phyloP scores from a whole-genome alignment of 2,113 vertebrate species.

The Gulo gulo region DNA sequence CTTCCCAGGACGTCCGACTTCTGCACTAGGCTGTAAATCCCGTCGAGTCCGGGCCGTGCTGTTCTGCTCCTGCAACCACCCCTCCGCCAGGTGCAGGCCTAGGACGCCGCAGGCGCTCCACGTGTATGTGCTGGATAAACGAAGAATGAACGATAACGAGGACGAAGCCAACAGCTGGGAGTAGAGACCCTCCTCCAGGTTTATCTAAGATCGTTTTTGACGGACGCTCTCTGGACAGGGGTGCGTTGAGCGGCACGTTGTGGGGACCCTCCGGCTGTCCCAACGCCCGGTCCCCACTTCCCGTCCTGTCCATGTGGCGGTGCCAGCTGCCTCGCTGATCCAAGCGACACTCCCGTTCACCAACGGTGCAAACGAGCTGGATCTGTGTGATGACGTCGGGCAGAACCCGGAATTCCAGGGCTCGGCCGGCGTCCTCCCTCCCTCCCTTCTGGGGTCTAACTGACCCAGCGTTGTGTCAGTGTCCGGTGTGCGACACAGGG shows the following conservation, averaged over 20 bases:
- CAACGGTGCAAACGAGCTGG: neutral
- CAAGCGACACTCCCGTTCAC: neutral
- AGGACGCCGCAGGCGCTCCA: neutral
- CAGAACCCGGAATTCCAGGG: neutral
- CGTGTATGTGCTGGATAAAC: neutral
- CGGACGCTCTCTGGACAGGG: neutral
- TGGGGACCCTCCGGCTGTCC: neutral
- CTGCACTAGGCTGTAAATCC: neutral
- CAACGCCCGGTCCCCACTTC: neutral
- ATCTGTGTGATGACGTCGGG: neutral
- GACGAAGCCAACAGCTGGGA: neutral
- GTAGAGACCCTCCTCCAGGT: neutral
- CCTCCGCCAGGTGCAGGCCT: rapidly evolving
- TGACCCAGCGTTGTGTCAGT: neutral
- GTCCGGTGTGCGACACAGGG: too few relatives aligned
- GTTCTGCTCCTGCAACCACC: neutral
- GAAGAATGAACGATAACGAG: neutral
- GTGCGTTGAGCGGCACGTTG: too few relatives aligned
- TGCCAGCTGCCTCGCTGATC: neutral
- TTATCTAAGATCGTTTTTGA: neutral
- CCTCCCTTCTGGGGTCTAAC: neutral
- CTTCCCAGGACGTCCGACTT: neutral
- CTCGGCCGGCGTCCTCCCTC: neutral
- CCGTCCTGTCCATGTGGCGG: neutral
- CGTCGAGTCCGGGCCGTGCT: neutral